phyloP scores from a whole-genome alignment of 2,797 vertebrate species.

The Dallia pectoralis region DNA sequence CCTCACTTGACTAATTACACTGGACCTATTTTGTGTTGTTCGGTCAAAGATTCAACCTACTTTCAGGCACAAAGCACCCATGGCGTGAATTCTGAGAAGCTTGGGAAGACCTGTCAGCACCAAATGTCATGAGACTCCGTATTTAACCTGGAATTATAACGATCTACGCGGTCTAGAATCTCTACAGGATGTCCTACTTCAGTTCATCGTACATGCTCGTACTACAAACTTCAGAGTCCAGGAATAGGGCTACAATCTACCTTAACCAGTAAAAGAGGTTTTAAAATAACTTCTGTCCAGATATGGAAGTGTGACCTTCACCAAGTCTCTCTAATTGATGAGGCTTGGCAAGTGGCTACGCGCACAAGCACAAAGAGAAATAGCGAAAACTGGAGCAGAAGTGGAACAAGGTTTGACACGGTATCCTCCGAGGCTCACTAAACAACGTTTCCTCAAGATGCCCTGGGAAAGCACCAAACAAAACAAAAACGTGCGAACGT shows the following conservation, averaged over 20 bases:
- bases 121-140: slow-evolving; percentile 63
- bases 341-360: slow-evolving; percentile 20
- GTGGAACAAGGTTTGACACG: slow-evolving; percentile 17
- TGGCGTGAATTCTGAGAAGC: slow-evolving; percentile 75
- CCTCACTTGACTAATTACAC: slow-evolving; percentile 75
- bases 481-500: slow-evolving; percentile 38
- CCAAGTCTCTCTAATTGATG: slow-evolving; percentile 46
- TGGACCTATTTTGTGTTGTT: slow-evolving; percentile 72
- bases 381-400: slow-evolving; percentile 30
- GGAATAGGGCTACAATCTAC: background rate
- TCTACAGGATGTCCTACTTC: background rate
- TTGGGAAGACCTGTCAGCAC: slow-evolving; percentile 66
- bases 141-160: slow-evolving; percentile 62
- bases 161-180: slow-evolving; percentile 47
- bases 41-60: slow-evolving; percentile 81
- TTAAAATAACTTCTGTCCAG: slow-evolving; percentile 30
- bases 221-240: background rate
- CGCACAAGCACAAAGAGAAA: slow-evolving; percentile 34
- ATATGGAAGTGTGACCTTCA: slow-evolving; percentile 58
- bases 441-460: slow-evolving; percentile 47
- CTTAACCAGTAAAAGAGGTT: background rate
- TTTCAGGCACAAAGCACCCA: slow-evolving; percentile 74
- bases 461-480: slow-evolving; percentile 25
- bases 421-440: slow-evolving; percentile 28
- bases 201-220: background rate